phyloP scores from a whole-genome alignment of 2,888 invertebrate species.

The Empis stercorea region DNA sequence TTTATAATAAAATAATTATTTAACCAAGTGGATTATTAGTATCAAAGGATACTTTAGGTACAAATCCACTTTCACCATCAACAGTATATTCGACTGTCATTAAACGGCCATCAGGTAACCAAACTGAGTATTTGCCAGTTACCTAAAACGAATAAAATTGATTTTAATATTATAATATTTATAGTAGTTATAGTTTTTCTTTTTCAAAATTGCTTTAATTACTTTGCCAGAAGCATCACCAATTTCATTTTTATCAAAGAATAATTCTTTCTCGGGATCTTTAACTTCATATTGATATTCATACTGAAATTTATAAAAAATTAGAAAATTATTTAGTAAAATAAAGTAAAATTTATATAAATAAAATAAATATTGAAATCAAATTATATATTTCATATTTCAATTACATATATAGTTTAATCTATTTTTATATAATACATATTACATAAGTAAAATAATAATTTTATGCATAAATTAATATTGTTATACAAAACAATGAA shows the following conservation, averaged over 20 bases:
- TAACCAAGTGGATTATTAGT: constrained; percentile 43
- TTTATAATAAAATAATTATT: background rate
- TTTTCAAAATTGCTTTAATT: background rate
- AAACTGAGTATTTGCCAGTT: constrained; percentile 52
- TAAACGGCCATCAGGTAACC: constrained; percentile 54
- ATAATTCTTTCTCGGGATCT: constrained; percentile 52
- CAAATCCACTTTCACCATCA: constrained; percentile 58
- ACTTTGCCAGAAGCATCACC: constrained; percentile 51
- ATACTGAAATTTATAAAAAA: constrained; percentile 40
- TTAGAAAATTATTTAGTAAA: too few species aligned
- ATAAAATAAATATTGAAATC: too few species aligned
- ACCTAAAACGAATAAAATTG: constrained; percentile 23
- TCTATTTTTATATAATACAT: too few species aligned
- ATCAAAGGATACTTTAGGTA: constrained; percentile 53
- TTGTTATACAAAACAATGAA: too few species aligned
- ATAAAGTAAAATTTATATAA: too few species aligned
- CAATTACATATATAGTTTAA: too few species aligned
- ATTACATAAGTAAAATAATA: background rate
- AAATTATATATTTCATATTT: too few species aligned
- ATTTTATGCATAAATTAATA: background rate
- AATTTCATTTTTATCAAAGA: constrained; percentile 54
- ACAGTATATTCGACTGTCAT: constrained; percentile 63
- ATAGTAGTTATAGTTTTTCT: background rate
- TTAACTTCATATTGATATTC: constrained; percentile 63
- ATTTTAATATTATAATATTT: background rate